Base-by-base conservation (phyloP, 1,140 invertebrate species). In the Tachypleus tridentatus region DNA sequence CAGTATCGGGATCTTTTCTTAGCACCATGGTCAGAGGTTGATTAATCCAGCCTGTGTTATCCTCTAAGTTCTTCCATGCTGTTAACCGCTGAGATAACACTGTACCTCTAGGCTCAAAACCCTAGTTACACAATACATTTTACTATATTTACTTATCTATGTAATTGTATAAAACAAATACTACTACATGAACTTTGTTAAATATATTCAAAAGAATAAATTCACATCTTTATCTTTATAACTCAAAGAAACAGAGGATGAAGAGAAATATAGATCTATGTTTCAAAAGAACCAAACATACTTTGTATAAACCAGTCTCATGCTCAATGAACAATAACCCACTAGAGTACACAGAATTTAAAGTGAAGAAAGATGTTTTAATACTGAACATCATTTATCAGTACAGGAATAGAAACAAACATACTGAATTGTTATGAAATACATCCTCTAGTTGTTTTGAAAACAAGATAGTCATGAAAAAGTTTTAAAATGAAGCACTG, bases 31-130 rank as follows among this genome's bases (percentile, higher is more conserved):
- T 84, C 4, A 92, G 80, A 6, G 79, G 77, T 57, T 84, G 85
- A 58, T 83, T 29, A 29, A 29, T 84, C 58, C 83, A 80, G 72
- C 81, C 81, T 5, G 85, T 86, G 70, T 87, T 84, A 72, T 89
- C 84, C 58, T 87, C 78, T 56, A 94, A 82, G 79, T 93, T 92
- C 72, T 86, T 80, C 87, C 89, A 94, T 48, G 91, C 83, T 62
- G 85, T 86, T 63, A 89, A 76, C 60, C 89, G 81, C 73, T 88
- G 81, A 11, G 88, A 83, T 72, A 94, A 80, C 58, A 80, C 77
- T 8, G 91, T 94, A 11, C 90, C 90, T 70, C 91, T 81, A n/a
- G 90, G 87, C 77, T 93, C 89, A 79, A 95, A 96, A 7, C 92
- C 92, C 58, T 68, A 53, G 9, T 59, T 7, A 47, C 5, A 50